Base-by-base conservation (phyloP, 1,140 invertebrate genomes). In the Reticulitermes speratus region DNA sequence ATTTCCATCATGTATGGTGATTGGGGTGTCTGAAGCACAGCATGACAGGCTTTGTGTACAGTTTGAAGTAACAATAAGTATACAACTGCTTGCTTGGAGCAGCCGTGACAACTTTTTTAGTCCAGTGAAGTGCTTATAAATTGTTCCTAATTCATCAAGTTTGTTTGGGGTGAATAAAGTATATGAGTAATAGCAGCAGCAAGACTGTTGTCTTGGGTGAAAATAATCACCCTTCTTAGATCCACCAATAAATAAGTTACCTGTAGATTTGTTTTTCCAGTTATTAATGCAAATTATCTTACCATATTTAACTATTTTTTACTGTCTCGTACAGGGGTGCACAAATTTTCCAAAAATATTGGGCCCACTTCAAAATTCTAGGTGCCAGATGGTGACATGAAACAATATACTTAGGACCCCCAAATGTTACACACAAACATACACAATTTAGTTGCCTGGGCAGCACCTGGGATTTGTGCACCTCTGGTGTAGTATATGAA, bases 71-170 rank as follows among this genome's bases (percentile, higher is more conserved):
- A 30, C 65, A n/a, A 59, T 14, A 30, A 75, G 7, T 30, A 75
- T 16, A 75, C 25, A n/a, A 30, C 65, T 75, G 25, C 65, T 30
- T 75, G 25, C 14, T 75, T 75, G 9, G n/a, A 30, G n/a, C 65
- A 75, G 65, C 1, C 65, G 30, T 14, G 25, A 55, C 11, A 55
- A 16, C 7, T 11, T 38, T 55, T 21, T 21, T 1, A 75, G 65
- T 75, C 65, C 65, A 75, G 65, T 84, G 44, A 84, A 55, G 84
- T 84, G 84, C 84, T 84, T 84, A 45, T 48, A 84, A 84, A 84
- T 45, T 65, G 84, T 84, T 84, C 45, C 84, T 84, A 55, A 55
- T 75, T 25, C 44, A 55, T 52, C 45, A 38, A 38, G 84, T 84
- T 65, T 45, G 48, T 84, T 84, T 84, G 45, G 48, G 84, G 48